A percentile compares a stretch with the other conserved stretches of the same genome.
phyloP scores from a whole-genome alignment of 2,888 invertebrate genomes.

The Iphiclides podalirius region DNA sequence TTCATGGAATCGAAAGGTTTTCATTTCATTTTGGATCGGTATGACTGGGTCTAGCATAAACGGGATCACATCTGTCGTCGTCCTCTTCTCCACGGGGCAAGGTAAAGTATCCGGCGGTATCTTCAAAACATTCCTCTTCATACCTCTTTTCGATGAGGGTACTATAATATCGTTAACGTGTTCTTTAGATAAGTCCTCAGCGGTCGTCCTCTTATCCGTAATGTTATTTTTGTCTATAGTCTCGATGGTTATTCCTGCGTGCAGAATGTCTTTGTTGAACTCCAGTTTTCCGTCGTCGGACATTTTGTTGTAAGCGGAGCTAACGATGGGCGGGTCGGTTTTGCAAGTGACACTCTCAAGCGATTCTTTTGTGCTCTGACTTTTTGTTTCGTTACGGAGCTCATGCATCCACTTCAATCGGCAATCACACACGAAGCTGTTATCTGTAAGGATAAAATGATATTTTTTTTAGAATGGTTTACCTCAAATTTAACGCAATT shows the following conservation, averaged over 20 bases:
- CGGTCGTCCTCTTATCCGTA: conserved; percentile 42
- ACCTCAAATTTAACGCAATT: too few species aligned
- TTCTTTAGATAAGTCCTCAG: conserved; percentile 17
- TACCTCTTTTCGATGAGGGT: conserved; percentile 44
- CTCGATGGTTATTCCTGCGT: conserved; percentile 60
- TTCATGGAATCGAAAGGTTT: conserved; percentile 66
- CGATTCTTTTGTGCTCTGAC: conserved; percentile 83
- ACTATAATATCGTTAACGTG: conserved; percentile 22
- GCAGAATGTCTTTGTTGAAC: conserved; percentile 59
- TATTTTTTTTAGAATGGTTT: too few species aligned
- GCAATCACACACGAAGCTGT: conserved; percentile 91
- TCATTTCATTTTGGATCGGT: conserved; percentile 74
- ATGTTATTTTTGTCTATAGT: conserved; percentile 57
- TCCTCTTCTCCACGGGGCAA: conserved; percentile 60
- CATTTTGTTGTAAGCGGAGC: conserved; percentile 73
- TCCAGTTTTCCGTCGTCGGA: conserved; percentile 51
- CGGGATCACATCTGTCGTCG: conserved; percentile 58
- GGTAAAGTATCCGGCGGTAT: conserved; percentile 66
- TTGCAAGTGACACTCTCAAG: conserved; percentile 87
- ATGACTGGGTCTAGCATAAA: conserved; percentile 62
- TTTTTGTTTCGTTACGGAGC: conserved; percentile 87
- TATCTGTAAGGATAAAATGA: conserved; percentile 86
- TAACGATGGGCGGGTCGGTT: conserved; percentile 77
- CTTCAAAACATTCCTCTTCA: conserved; percentile 63
- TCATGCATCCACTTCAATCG: conserved; percentile 88